These are phyloP conservation scores for Callithrix jacchus DNA, from an alignment of 2,113 vertebrate species.

Conservation along the genomic window DNA sequence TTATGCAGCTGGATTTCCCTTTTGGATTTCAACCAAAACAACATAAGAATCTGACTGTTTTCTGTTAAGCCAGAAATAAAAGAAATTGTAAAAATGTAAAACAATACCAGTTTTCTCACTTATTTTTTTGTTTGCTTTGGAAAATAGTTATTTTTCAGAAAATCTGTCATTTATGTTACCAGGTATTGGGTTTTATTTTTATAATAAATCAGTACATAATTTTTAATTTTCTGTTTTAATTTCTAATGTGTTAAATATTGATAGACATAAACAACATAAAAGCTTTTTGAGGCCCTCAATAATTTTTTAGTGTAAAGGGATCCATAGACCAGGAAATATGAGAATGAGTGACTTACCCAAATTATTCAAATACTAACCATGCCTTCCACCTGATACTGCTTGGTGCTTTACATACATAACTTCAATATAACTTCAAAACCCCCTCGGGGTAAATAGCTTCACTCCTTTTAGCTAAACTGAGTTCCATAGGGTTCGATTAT, in stretches of 20 bases:
- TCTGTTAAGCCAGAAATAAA: constrained; percentile 8
- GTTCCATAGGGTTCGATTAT: background rate
- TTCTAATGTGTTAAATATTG: constrained; percentile 31
- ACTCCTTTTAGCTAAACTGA: background rate
- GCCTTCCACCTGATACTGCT: background rate
- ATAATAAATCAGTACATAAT: background rate
- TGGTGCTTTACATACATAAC: background rate
- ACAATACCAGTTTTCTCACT: constrained; percentile 4
- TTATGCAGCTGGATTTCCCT: background rate
- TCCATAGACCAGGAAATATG: background rate
- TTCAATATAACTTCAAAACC: background rate
- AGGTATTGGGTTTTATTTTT: background rate
- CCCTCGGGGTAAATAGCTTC: background rate
- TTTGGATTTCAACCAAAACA: background rate
- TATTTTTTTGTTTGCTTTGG: background rate
- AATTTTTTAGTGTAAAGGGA: background rate
- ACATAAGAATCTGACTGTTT: background rate
- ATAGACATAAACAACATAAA: background rate
- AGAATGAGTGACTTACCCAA: background rate
- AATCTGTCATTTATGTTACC: constrained; percentile 16
- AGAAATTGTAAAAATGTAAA: constrained; percentile 3
- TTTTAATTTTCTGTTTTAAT: constrained; percentile 24
- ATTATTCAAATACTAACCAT: background rate
- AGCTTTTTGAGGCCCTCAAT: background rate
- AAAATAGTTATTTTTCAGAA: constrained; percentile 41